A percentile compares a stretch with the other conserved stretches of the same genome.
These are phyloP conservation scores for Dendrocincla tyrannina DNA, from an alignment of 2,797 vertebrate species.

Conservation along the genomic window DNA sequence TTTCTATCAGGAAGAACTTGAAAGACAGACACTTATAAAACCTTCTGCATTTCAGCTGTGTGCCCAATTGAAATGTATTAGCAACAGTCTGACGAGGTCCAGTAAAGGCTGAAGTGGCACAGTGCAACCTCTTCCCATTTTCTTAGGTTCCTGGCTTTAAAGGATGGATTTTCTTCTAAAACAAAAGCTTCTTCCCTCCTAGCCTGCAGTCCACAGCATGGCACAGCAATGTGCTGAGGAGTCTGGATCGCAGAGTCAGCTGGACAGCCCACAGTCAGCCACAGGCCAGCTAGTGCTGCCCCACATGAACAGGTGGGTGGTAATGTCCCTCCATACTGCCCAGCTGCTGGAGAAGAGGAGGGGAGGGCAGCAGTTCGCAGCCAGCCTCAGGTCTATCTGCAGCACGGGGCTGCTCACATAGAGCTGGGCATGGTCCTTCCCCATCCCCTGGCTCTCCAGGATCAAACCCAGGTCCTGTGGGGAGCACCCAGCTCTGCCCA, in stretches of 20 bases:
- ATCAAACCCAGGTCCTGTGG: neutral
- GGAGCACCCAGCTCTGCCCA: neutral
- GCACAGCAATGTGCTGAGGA: neutral
- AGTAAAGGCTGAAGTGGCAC: neutral
- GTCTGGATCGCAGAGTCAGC: neutral
- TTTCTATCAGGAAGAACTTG: neutral
- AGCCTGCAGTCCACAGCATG: accelerated
- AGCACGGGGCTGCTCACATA: neutral
- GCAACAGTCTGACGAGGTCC: neutral
- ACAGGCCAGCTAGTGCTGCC: accelerated
- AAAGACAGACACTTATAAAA: neutral
- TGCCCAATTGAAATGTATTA: neutral
- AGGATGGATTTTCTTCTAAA: neutral
- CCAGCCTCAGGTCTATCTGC: accelerated
- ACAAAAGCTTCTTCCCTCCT: neutral
- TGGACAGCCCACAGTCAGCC: neutral
- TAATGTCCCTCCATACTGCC: accelerated
- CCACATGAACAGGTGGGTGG: accelerated
- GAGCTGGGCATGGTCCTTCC: neutral
- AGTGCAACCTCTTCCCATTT: neutral
- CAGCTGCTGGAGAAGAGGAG: neutral
- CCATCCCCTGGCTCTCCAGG: neutral
- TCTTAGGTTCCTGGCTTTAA: neutral
- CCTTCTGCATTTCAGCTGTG: neutral
- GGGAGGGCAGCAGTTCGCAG: neutral